Evolutionary conservation across 1,140 invertebrate species (phyloP).

Genomic region (Formica exsecta): DNA sequence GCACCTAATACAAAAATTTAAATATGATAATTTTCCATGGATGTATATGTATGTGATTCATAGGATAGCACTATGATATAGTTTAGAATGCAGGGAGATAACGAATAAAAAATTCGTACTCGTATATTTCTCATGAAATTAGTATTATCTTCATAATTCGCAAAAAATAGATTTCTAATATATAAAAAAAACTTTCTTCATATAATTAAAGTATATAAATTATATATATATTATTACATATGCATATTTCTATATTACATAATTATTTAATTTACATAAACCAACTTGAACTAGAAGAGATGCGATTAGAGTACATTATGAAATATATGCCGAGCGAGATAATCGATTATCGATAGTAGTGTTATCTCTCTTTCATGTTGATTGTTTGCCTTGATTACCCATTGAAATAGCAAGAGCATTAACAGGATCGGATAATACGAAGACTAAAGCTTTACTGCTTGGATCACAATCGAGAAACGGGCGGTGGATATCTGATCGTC

Average conservation of each 20-base stretch:
- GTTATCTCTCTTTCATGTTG: constrained; percentile 17
- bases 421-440: constrained; percentile 43
- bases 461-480: constrained; percentile 39
- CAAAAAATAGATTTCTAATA: constrained; percentile 4
- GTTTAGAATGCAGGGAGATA: neutral
- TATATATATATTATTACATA: neutral
- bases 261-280: neutral
- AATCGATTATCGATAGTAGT: constrained; percentile 29
- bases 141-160: constrained; percentile 18
- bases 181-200: neutral
- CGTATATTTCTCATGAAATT: neutral
- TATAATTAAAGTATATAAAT: constrained; percentile 5
- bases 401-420: constrained; percentile 27
- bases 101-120: neutral
- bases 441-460: constrained; percentile 13
- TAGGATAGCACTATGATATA: constrained; percentile 27
- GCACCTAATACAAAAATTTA: constrained; percentile 24
- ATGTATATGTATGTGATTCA: constrained; percentile 5
- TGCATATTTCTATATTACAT: neutral
- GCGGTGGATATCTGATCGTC: constrained; percentile 28
- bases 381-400: constrained; percentile 31
- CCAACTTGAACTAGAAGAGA: neutral
- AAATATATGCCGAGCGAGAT: neutral
- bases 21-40: constrained; percentile 22
- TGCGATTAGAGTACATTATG: neutral